Evolutionary conservation across 1,140 invertebrate genomes (phyloP), one percentile per base, ranked within the genome.

Genomic region (Heliconius eleuchia): DNA sequence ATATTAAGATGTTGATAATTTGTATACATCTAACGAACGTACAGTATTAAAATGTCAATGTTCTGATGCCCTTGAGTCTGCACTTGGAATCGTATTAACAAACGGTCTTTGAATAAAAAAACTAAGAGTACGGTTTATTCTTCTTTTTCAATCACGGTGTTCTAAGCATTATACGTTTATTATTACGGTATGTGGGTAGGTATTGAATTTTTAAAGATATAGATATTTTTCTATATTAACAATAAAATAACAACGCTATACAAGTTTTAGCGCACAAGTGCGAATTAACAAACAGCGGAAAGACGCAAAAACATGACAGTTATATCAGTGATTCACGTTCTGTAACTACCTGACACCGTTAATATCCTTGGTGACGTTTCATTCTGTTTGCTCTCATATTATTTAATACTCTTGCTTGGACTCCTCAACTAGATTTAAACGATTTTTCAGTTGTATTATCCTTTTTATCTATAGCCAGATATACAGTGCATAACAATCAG

Each of bases 261-360:
- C 60, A 78, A 82, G 81, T 86, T 88, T 94, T 92, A 92, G 86
- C 90, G 88, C 82, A 79, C 83, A 71, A 82, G 84, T 84, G 88
- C 87, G 86, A 92, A 84, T 84, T 91, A 90, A 92, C 84, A 89
- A 79, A 84, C 83, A 84, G 85, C 86, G 82, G 87, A 89, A 89
- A 89, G 87, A 87, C 83, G 85, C 85, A 87, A 89, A 92, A 91
- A 92, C 87, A 86, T 79, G 87, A 92, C 91, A 94, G 91, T 94
- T 92, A 91, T 89, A 88, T 88, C 85, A 88, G 83, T 94, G 92
- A 92, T 89, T 92, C 91, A 92, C 88, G 83, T 85, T 85, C 86
- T 82, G 86, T 77, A 60, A 66, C 86, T 87, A 91, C 85, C 87
- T 85, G 85, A 83, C 84, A 92, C 92, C 92, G 92, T 94, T 93